A percentile compares a stretch with the other conserved stretches of the same genome.
Conservation (phyloP, 1,140 invertebrate species). For the Drosophila biarmipes region DNA sequence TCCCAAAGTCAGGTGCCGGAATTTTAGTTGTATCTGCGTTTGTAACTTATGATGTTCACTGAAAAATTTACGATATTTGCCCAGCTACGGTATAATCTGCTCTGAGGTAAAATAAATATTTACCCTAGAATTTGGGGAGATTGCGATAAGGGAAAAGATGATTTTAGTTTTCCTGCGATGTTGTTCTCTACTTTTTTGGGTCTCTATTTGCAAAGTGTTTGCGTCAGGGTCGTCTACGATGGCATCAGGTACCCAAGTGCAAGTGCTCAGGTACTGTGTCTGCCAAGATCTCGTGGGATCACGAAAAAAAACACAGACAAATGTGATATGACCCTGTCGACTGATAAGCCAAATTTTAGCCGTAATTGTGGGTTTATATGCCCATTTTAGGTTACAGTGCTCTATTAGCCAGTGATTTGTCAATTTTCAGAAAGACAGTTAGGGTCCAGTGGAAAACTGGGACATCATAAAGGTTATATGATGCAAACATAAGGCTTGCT, state of each 20-base stretch:
- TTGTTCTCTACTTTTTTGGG: constrained; percentile 17
- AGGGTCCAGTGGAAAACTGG: neutral
- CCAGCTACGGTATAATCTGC: constrained; percentile 8
- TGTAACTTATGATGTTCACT: constrained; percentile 25
- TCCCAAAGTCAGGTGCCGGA: constrained; percentile 37
- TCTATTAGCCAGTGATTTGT: constrained; percentile 18
- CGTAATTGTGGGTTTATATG: constrained; percentile 3
- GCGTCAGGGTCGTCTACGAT: constrained; percentile 22
- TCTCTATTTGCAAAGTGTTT: constrained; percentile 25
- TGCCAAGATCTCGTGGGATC: neutral
- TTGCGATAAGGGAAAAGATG: constrained; percentile 38
- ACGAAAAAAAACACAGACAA: neutral
- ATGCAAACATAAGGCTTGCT: too few relatives aligned
- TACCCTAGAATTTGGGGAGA: constrained; percentile 28
- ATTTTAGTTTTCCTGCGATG: constrained; percentile 22
- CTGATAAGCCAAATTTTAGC: constrained; percentile 19
- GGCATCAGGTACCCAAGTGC: constrained; percentile 27
- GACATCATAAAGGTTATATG: neutral
- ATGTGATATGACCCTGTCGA: neutral
- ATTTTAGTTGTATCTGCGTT: constrained; percentile 10
- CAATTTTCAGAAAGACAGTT: constrained; percentile 4
- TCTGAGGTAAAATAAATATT: constrained; percentile 38
- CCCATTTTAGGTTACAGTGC: constrained; percentile 8
- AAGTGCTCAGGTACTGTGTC: constrained; percentile 31
- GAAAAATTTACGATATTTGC: constrained; percentile 59